Conservation (phyloP, 2,113 vertebrate genomes). For the Lagopus leucura region DNA sequence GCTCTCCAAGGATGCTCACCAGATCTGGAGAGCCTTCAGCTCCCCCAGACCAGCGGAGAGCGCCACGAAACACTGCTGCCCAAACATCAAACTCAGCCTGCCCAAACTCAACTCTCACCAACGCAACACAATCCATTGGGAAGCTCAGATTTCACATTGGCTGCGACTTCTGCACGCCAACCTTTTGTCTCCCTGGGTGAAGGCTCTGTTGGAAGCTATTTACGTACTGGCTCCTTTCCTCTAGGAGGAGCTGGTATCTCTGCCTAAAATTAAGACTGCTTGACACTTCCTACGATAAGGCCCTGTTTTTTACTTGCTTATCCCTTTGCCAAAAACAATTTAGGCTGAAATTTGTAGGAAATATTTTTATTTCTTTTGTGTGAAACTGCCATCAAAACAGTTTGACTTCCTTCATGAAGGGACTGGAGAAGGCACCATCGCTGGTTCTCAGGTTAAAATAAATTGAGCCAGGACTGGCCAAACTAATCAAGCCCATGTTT, state of each 20-base stretch:
- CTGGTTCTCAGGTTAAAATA: neutral
- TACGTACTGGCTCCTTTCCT: constrained; percentile 55
- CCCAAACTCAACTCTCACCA: neutral
- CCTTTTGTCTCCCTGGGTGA: constrained; percentile 62
- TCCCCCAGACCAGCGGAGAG: neutral
- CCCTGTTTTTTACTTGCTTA: constrained; percentile 63
- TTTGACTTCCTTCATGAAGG: neutral
- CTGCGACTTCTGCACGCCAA: constrained; percentile 30
- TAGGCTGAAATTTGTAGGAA: constrained; percentile 53
- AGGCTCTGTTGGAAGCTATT: constrained; percentile 66
- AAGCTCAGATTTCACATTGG: constrained; percentile 34
- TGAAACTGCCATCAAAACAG: constrained; percentile 25
- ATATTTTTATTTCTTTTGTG: neutral
- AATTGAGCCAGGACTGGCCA: neutral
- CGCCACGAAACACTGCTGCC: neutral
- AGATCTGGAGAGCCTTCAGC: neutral
- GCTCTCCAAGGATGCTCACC: neutral
- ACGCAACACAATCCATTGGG: neutral
- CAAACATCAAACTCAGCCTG: neutral
- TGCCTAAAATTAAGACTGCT: constrained; percentile 69
- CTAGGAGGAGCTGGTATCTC: constrained; percentile 71
- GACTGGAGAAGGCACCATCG: neutral
- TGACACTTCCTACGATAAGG: constrained; percentile 69
- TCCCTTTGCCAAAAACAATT: constrained; percentile 62
- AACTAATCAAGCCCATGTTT: neutral